Percentiles rank a stretch among this genome's conserved stretches.
phyloP scores from a whole-genome alignment of 2,113 vertebrate genomes.

The Protomyctophum bolini region DNA sequence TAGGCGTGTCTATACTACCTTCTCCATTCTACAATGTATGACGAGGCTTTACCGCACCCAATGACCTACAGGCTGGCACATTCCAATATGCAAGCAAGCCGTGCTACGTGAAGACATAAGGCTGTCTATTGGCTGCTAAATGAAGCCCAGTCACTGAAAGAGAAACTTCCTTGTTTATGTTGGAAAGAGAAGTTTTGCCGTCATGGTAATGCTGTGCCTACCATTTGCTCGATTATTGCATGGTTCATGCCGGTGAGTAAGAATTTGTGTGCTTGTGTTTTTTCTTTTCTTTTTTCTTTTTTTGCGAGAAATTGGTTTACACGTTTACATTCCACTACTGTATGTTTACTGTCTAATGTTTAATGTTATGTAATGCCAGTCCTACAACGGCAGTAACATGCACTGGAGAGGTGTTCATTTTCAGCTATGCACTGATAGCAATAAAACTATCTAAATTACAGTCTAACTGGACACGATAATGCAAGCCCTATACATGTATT shows the following conservation, averaged over 20 bases:
- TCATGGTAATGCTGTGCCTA: neutral
- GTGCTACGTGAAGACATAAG: constrained; percentile 2
- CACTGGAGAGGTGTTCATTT: too few species aligned
- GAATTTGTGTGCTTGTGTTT: too few species aligned
- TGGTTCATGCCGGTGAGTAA: constrained; percentile 18
- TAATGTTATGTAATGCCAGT: too few species aligned
- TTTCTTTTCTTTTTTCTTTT: too few species aligned
- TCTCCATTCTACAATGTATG: constrained; percentile 1
- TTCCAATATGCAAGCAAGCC: too few species aligned
- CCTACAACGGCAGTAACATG: too few species aligned
- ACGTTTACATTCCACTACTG: neutral
- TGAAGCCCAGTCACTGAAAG: neutral
- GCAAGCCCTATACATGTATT: too few species aligned
- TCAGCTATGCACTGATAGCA: too few species aligned
- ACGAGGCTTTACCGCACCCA: neutral
- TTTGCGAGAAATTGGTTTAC: too few species aligned
- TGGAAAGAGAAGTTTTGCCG: neutral
- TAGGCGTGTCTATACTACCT: neutral
- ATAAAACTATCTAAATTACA: too few species aligned
- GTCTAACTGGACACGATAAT: too few species aligned
- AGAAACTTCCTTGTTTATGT: constrained; percentile 66
- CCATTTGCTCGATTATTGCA: neutral
- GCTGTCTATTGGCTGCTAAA: neutral
- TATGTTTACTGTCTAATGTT: too few species aligned
- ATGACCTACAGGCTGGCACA: neutral